Base-by-base conservation (phyloP, 2,113 vertebrate species). In the Gallinago jamesoni region DNA sequence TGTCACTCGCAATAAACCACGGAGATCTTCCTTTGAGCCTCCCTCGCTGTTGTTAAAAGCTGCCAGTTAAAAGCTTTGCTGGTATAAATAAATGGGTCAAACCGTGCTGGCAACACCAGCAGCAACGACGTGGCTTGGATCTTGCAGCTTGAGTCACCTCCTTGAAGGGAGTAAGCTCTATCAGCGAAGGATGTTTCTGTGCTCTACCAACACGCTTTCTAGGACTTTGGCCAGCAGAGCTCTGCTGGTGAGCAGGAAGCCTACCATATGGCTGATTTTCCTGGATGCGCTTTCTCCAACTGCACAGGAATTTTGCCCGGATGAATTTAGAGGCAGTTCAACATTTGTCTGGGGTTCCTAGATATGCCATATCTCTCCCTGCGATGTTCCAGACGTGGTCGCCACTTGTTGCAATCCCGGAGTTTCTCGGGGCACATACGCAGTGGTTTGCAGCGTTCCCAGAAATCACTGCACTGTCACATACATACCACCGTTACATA, bases 251-350 rank as follows among this genome's bases (percentile, higher is more conserved):
- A 94, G 95, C 25, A 57, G 89, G 94, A 95, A 97, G 89, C 81
- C 87, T 94, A 96, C 93, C 91, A 95, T 68, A 79, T 85, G 93
- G 35, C 94, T 82, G 35, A 87, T 94, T 91, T 97, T 96, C 95
- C 91, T 97, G 93, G 96, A 96, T 96, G 89, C 62, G 69, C 93
- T 93, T 82, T 79, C 91, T 93, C 89, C 95, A 94, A 93, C 66
- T 48, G 62, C 4, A 0, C 81, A 93, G 87, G 91, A 93, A 96
- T 91, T 60, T 73, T 79, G 89, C 67, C 81, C 55, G 73, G 89
- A 94, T 92, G 92, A 84, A 74, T 82, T 84, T 37, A 68, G 91
- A 93, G 93, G 89, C 95, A 43, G 80, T 22, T 92, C 69, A 75
- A 25, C 74, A 21, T 85, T 89, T 78, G 89, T 45, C 93, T 79